Evolutionary conservation across 2,113 vertebrate species (phyloP).

Genomic region (Orthonyx spaldingii): DNA sequence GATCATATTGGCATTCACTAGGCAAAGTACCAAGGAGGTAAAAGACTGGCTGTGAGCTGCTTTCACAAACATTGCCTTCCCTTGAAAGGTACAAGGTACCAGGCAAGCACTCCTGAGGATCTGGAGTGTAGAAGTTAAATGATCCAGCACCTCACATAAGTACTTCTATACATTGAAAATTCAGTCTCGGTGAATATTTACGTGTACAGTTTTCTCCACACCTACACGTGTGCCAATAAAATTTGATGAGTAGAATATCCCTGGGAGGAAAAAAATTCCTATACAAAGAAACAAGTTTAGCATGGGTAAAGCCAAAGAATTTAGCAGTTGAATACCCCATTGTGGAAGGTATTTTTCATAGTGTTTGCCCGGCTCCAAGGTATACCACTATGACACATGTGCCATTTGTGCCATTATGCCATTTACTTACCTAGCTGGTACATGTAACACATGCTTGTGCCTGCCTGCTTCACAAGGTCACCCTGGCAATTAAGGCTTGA

Average conservation of each 20-base stretch:
- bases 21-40: not conserved
- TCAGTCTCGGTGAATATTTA: not conserved
- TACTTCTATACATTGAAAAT: not conserved
- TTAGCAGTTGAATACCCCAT: not conserved
- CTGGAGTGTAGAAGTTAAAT: not conserved
- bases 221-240: not conserved
- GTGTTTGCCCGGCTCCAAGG: not conserved
- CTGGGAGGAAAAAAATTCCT: not conserved
- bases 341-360: not conserved
- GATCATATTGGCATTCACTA: not conserved
- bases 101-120: not conserved
- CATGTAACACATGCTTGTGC: not conserved
- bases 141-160: not conserved
- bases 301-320: not conserved
- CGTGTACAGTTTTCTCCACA: not conserved
- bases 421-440: not conserved
- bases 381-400: rapidly evolving
- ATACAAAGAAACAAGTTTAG: not conserved
- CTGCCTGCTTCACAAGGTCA: not conserved
- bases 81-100: not conserved
- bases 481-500: not conserved
- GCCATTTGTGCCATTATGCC: too few species aligned
- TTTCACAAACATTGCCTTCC: not conserved
- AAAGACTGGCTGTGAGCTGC: not conserved
- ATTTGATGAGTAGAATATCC: not conserved